Base-by-base conservation (phyloP, 2,888 invertebrate genomes). In the Galerucella calmariensis region DNA sequence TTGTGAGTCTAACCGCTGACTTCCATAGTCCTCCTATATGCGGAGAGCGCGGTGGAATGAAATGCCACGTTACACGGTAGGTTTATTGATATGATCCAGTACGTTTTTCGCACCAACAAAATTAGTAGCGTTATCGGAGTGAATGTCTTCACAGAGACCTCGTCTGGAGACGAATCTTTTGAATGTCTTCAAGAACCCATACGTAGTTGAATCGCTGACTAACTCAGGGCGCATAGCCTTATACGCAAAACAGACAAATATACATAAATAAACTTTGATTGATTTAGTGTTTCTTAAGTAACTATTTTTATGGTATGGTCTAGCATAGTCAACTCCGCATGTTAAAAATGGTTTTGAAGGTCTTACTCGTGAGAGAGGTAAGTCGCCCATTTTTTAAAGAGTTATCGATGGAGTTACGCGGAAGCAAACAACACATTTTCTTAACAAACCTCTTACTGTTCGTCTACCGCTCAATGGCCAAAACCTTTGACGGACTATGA, bases 251-350 rank as follows among this genome's bases (percentile, higher is more conserved):
- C 53, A 67, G 10, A 56, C 14, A 51, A 48, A 81, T 16, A 81
- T 69, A 10, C 77, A 75, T 27, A 79, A 66, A 62, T 81, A 81
- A 0, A 56, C 75, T 63, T 82, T 82, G 0, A 76, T 27, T 35
- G 65, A 66, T 24, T 74, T 77, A 10, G 65, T 27, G 63, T 77
- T 79, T 24, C 80, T 53, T 44, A 61, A 61, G 65, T 74, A 69
- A 46, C 73, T 72, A 35, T 80, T 78, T 44, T 78, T 80, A n/a
- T 44, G 41, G 41, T 78, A 72, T 1, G 80, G 80, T 5, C 81
- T 79, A 6, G 78, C 79, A 66, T 75, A 82, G 67, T 82, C 81
- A 10, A 80, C 35, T 35, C 35, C 35, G 5, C 2, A 35, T 35
- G 35, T 35, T 5, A 35, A 5, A 35, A 35, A 35, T 35, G 2